These are phyloP conservation scores for Zaprionus inermis DNA, from an alignment of 1,140 invertebrate genomes.

Conservation along the genomic window DNA sequence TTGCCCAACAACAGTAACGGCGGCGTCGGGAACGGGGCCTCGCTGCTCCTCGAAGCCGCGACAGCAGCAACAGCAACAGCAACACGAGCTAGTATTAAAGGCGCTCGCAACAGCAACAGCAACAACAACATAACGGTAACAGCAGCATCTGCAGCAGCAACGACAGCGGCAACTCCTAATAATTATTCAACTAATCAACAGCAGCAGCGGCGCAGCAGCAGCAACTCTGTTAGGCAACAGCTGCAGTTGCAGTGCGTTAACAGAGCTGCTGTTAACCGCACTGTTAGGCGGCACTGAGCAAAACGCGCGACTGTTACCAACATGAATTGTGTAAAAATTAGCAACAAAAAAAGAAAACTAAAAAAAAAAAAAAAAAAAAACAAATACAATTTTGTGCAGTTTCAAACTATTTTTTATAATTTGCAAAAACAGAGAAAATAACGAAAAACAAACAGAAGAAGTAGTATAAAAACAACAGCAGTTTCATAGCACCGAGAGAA, in stretches of 20 bases:
- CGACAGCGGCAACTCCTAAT: slow-evolving; percentile 47
- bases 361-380: slow-evolving; percentile 20
- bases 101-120: slow-evolving; percentile 12
- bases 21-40: slow-evolving; percentile 4
- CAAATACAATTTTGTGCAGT: slow-evolving; percentile 52
- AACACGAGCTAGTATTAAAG: slow-evolving; percentile 19
- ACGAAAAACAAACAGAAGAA: slow-evolving; percentile 27
- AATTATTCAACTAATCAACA: slow-evolving; percentile 55
- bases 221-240: slow-evolving; percentile 51
- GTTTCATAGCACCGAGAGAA: slow-evolving; percentile 11
- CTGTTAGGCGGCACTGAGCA: slow-evolving; percentile 36
- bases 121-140: slow-evolving; percentile 35
- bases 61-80: slow-evolving; percentile 24
- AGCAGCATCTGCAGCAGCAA: slow-evolving; percentile 37
- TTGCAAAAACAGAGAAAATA: not conserved
- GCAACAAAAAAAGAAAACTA: slow-evolving; percentile 23
- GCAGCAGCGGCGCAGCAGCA: slow-evolving; percentile 34
- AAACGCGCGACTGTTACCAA: slow-evolving; percentile 3
- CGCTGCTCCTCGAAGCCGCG: slow-evolving; percentile 13
- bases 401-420: slow-evolving; percentile 45
- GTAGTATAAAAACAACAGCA: slow-evolving; percentile 22
- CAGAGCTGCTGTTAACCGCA: slow-evolving; percentile 19
- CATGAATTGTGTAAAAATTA: slow-evolving; percentile 22
- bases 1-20: slow-evolving; percentile 55
- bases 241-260: slow-evolving; percentile 36